Base-by-base conservation (phyloP, 2,888 invertebrate genomes). In the Colletes collaris region DNA sequence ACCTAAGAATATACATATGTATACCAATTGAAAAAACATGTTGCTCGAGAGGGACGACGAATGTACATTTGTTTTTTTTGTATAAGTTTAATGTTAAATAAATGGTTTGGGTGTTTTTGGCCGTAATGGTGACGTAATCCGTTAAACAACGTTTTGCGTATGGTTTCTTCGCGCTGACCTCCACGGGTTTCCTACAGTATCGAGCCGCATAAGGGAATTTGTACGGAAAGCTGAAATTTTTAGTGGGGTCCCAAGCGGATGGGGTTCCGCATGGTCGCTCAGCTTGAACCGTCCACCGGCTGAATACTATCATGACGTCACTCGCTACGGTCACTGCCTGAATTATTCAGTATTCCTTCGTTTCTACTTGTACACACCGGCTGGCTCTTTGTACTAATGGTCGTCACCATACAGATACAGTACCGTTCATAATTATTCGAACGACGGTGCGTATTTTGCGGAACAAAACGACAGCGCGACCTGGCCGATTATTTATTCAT, bases 191-290 rank as follows among this genome's bases (percentile, higher is more conserved):
- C 75, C 66, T 69, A 19, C 68, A 11, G 56, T 60, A 58, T 64
- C 60, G 46, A 11, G 66, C 64, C 56, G 46, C 76, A 35, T 35
- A 69, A 70, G 76, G 68, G 72, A 79, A 82, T 77, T 82, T 84
- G 60, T 79, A 79, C 84, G 78, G 75, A 84, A 87, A 86, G 82
- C 77, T 87, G 87, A 87, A 87, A 87, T 81, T 87, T 87, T 82
- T 79, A 78, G 75, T 49, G 71, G 56, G 80, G 79, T 58, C 69
- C 79, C 67, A 71, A 87, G 86, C 91, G 92, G 92, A 92, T 91
- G 90, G 90, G 87, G 90, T 90, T 89, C 87, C 90, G 91, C 93
- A 91, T 92, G 93, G 93, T 84, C 87, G 91, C 91, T 92, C 93
- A 91, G 89, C 89, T 89, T 91, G 92, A 93, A 93, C 92, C 90